Percentiles rank a stretch among this genome's conserved stretches.
Conservation (phyloP, 92 coral and sea anemone genomes). For the Heliopora coerulea region DNA sequence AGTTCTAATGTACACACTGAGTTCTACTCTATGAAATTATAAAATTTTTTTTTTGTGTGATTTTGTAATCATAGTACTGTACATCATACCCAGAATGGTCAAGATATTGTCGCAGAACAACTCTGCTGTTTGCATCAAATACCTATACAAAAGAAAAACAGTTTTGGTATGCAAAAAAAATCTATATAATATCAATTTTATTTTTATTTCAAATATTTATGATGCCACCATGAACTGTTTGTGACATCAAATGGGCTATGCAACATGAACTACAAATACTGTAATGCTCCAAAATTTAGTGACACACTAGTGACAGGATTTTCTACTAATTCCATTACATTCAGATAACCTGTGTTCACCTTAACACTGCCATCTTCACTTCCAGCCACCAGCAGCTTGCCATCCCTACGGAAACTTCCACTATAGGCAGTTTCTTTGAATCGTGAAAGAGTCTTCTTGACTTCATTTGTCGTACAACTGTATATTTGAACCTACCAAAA, state of each 20-base stretch:
- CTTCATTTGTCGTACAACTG: slow-evolving; percentile 79
- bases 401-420: slow-evolving; percentile 86
- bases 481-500: slow-evolving; percentile 70
- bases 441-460: slow-evolving; percentile 74
- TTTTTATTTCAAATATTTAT: too few species aligned
- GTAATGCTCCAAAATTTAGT: too few species aligned
- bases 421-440: slow-evolving; percentile 77
- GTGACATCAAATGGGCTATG: too few species aligned
- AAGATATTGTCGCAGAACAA: slow-evolving; percentile 71
- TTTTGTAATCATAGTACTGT: too few species aligned
- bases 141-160: slow-evolving; percentile 47
- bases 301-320: too few species aligned
- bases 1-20: too few species aligned
- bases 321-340: neutral
- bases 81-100: slow-evolving; percentile 84
- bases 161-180: too few species aligned
- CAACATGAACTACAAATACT: too few species aligned
- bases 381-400: slow-evolving; percentile 84
- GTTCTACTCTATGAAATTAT: too few species aligned
- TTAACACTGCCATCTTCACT: slow-evolving; percentile 69
- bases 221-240: too few species aligned
- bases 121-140: slow-evolving; percentile 79
- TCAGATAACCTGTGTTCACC: slow-evolving; percentile 43
- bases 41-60: too few species aligned
- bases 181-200: too few species aligned